A percentile compares a stretch with the other conserved stretches of the same genome.
phyloP scores from a whole-genome alignment of 2,113 vertebrate genomes.

The Campylomormyrus tamandua region DNA sequence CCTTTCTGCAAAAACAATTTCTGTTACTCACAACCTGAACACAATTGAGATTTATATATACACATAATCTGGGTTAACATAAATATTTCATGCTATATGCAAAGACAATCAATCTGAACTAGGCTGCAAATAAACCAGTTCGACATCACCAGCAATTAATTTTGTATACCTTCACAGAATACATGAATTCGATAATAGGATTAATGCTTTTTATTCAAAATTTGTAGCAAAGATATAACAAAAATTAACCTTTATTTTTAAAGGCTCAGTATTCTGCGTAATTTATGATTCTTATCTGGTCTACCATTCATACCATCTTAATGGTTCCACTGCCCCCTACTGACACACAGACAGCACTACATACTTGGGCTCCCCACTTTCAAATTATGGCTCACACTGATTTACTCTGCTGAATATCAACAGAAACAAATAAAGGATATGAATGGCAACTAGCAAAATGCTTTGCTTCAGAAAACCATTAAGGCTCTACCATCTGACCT shows the following conservation, averaged over 20 bases:
- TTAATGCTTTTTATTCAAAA: not conserved
- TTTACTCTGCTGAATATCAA: not conserved
- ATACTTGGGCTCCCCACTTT: not conserved
- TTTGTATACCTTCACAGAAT: not conserved
- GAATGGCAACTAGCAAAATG: not conserved
- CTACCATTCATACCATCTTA: not conserved
- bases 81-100: not conserved
- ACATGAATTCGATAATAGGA: not conserved
- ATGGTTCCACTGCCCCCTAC: conserved; percentile 9
- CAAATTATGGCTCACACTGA: not conserved
- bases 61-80: not conserved
- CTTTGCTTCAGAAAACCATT: not conserved
- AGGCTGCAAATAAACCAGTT: not conserved
- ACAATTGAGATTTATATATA: not conserved
- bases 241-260: not conserved
- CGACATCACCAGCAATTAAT: not conserved
- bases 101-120: not conserved
- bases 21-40: not conserved
- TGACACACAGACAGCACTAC: not conserved
- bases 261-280: not conserved
- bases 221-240: not conserved
- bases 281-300: not conserved
- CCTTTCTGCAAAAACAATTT: not conserved
- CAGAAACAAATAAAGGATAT: not conserved
- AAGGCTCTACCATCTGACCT: not conserved